phyloP scores from a whole-genome alignment of 2,888 invertebrate genomes.

The Teleogryllus oceanicus region DNA sequence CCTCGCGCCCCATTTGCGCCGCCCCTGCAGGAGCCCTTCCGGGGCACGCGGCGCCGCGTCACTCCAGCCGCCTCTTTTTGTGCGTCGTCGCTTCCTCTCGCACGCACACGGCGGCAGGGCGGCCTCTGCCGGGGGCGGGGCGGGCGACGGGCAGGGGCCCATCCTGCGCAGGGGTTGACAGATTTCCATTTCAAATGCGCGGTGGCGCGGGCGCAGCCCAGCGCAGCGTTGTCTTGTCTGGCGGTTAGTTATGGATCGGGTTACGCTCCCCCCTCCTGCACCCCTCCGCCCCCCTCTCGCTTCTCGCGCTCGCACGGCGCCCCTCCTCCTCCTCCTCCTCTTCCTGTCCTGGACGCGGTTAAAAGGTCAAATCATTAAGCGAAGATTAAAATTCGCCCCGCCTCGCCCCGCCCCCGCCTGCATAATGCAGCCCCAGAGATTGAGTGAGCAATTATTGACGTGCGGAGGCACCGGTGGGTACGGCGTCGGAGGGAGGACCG shows the following conservation, averaged over 20 bases:
- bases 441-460: constrained; percentile 18
- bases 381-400: constrained; percentile 11
- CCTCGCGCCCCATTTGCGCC: too few species aligned
- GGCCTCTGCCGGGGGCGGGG: neutral
- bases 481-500: neutral
- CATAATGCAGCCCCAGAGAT: neutral
- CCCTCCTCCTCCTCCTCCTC: neutral
- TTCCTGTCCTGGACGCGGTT: neutral
- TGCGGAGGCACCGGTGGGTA: neutral
- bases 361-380: constrained; percentile 18
- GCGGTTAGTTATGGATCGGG: constrained; percentile 18
- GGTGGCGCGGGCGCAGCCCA: neutral
- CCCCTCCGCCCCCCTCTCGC: neutral
- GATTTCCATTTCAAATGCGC: constrained; percentile 4
- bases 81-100: too few species aligned
- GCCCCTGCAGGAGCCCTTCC: too few species aligned
- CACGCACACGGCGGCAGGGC: too few species aligned
- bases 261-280: neutral
- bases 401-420: neutral
- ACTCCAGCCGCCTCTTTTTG: too few species aligned
- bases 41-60: too few species aligned
- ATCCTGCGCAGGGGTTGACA: constrained; percentile 9
- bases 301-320: neutral
- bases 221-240: constrained; percentile 1
- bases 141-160: neutral